A percentile compares a stretch with the other conserved stretches of the same genome.
Evolutionary conservation across 2,797 vertebrate species (phyloP).

Genomic region (Leptatherina wallacei): DNA sequence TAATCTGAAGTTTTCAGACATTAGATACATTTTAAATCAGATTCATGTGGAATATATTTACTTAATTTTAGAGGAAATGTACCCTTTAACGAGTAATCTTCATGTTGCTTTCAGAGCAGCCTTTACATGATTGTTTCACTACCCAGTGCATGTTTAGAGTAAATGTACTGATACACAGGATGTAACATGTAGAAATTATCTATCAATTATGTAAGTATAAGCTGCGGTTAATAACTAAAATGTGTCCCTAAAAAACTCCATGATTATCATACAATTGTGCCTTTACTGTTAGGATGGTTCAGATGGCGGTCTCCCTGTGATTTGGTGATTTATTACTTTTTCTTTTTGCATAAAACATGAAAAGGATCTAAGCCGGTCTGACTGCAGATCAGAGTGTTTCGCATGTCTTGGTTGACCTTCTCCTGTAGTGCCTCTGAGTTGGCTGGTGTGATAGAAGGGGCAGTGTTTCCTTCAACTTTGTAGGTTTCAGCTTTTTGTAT

Average conservation of each 20-base stretch:
- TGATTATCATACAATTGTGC: neutral
- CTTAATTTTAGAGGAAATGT: neutral
- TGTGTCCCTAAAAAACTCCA: neutral
- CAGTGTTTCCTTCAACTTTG: conserved; percentile 16
- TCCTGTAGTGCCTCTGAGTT: conserved; percentile 2
- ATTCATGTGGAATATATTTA: neutral
- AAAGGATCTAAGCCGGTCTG: conserved; percentile 15
- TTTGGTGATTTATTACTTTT: conserved; percentile 6
- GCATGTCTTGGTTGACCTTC: conserved; percentile 7
- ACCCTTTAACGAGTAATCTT: neutral
- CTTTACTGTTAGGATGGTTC: conserved; percentile 37
- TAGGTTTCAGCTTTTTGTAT: conserved; percentile 18
- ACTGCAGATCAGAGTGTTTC: conserved; percentile 22
- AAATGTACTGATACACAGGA: conserved; percentile 5
- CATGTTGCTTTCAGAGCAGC: neutral
- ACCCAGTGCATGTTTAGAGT: neutral
- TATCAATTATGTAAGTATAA: neutral
- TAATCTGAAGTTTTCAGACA: neutral
- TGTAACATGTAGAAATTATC: neutral
- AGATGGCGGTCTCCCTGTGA: conserved; percentile 19
- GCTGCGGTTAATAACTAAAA: conserved; percentile 9
- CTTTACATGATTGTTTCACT: conserved; percentile 9
- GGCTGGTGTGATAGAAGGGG: conserved; percentile 13
- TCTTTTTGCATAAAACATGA: conserved; percentile 23
- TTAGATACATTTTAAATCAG: neutral